Base-by-base conservation (phyloP, 2,888 invertebrate species). In the Chrysopilus asiliformis region DNA sequence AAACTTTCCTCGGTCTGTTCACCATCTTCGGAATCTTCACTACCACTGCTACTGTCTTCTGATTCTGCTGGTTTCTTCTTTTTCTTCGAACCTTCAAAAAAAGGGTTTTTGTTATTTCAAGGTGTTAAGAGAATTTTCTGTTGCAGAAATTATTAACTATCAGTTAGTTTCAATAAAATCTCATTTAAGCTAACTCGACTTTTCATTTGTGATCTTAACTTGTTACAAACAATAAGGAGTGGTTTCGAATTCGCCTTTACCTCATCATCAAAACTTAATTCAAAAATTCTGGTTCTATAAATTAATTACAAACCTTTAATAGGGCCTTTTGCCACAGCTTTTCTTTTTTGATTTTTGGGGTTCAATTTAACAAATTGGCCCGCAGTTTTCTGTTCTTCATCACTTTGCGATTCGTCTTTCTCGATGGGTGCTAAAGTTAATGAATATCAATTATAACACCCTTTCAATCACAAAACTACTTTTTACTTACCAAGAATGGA, bases 211-310 rank as follows among this genome's bases (percentile, higher is more conserved):
- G 26, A 26, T 26, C 7, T 4, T 32, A 37, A 32, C 31, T 17
- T 7, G 25, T 19, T n/a, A n/a, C 25, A 17, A 22, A 18, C 10
- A 9, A 7, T 10, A 19, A 59, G 54, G 59, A 55, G 45, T 51
- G 47, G 53, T 56, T 60, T 73, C 73, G 69, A 64, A 70, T 73
- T 73, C 73, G 73, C 73, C 73, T 73, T 71, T 65, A 54, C 60
- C 45, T 71, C 72, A 71, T 72, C 72, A 70, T 58, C 43, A n/a
- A n/a, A n/a, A n/a, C n/a, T n/a, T n/a, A n/a, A n/a, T n/a, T n/a
- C n/a, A n/a, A n/a, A n/a, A n/a, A n/a, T n/a, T n/a, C n/a, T n/a
- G n/a, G n/a, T n/a, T n/a, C n/a, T n/a, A n/a, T n/a, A n/a, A n/a
- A n/a, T n/a, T n/a, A n/a, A n/a, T n/a, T n/a, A n/a, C n/a, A n/a